Conservation (phyloP, 2,888 invertebrate species). For the Tridacna crocea region DNA sequence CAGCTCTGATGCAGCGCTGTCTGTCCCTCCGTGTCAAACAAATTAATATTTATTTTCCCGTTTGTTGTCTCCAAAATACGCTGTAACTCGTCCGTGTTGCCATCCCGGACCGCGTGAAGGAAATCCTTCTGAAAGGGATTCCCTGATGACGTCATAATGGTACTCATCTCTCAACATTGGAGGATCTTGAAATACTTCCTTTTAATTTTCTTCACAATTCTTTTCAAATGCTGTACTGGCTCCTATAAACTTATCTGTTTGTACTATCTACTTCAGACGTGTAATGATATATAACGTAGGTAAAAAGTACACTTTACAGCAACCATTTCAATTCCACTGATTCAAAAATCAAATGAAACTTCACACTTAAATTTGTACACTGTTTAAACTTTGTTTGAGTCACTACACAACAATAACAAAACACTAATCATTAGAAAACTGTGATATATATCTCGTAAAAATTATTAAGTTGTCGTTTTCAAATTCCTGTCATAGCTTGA, state of each 20-base stretch:
- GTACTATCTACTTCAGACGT: neutral
- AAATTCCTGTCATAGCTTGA: neutral
- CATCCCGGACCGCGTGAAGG: constrained; percentile 81
- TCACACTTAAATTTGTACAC: neutral
- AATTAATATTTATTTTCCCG: constrained; percentile 83
- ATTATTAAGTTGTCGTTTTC: neutral
- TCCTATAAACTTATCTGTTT: neutral
- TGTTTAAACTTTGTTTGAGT: no score
- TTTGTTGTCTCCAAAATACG: constrained; percentile 81
- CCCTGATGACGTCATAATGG: constrained; percentile 52
- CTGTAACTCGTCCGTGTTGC: constrained; percentile 80
- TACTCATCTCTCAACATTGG: constrained; percentile 8
- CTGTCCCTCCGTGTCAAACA: constrained; percentile 84
- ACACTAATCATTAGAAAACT: no score
- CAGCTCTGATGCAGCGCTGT: constrained; percentile 84
- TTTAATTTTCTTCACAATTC: neutral
- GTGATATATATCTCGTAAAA: neutral
- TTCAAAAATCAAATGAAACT: neutral
- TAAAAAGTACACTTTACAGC: neutral
- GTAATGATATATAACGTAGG: neutral
- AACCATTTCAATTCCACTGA: neutral
- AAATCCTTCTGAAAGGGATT: constrained; percentile 80
- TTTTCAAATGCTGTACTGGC: neutral
- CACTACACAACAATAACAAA: no score
- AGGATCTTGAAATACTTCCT: neutral